Conservation (phyloP, 2,888 invertebrate genomes). For the Rhabditoides inermis region DNA sequence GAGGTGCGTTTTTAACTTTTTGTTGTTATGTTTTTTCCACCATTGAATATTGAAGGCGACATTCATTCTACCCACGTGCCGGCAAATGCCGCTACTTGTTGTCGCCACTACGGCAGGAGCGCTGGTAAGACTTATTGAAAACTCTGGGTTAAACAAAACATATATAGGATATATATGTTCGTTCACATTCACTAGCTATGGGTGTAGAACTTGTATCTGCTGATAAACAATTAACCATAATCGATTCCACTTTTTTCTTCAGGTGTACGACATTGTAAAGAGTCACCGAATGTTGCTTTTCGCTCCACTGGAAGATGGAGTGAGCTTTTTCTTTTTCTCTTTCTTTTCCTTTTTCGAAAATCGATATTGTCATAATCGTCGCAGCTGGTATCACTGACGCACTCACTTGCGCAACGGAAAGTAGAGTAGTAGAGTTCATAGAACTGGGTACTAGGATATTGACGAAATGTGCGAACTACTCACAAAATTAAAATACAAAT, state of each 20-base stretch:
- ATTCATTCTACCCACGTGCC: conserved; percentile 29
- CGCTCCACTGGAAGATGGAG: too few relatives aligned
- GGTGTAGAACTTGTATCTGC: background rate
- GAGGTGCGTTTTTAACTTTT: conserved; percentile 2
- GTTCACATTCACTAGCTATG: background rate
- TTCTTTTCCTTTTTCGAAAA: background rate
- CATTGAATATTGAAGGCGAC: conserved; percentile 20
- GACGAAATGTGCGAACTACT: too few relatives aligned
- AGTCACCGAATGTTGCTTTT: too few relatives aligned
- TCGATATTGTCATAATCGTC: background rate
- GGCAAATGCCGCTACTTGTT: conserved; percentile 32
- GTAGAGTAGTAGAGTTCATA: too few relatives aligned
- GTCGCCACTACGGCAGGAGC: conserved; percentile 22
- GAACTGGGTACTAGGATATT: too few relatives aligned
- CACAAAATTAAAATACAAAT: background rate
- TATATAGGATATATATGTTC: too few relatives aligned
- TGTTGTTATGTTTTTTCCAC: background rate
- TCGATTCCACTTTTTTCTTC: background rate
- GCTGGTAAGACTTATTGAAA: conserved; percentile 7
- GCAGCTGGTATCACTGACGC: background rate
- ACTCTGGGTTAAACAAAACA: background rate
- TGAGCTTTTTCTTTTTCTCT: background rate
- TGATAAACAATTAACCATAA: background rate
- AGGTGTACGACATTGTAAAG: conserved; percentile 9
- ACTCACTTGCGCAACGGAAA: background rate